phyloP scores from a whole-genome alignment of 1,140 invertebrate species.

The Bombus soroeensis region DNA sequence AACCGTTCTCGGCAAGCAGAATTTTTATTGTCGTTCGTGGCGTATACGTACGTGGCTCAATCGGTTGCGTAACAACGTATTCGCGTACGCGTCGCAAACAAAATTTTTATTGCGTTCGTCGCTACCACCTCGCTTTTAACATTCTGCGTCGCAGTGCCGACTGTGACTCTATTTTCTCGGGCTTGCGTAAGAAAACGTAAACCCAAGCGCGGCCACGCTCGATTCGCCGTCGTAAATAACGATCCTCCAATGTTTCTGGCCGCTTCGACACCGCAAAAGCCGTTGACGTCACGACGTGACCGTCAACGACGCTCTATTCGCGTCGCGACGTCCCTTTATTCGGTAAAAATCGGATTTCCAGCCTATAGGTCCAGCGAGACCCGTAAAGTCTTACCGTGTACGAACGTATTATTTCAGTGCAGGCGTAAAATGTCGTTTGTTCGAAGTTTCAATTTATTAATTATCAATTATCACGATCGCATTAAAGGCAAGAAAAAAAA shows the following conservation, averaged over 20 bases:
- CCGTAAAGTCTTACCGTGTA: no score
- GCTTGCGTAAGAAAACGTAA: slow-evolving; percentile 27
- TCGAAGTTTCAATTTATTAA: background rate
- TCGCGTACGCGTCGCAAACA: slow-evolving; percentile 22
- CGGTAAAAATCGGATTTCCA: no score
- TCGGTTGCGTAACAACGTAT: slow-evolving; percentile 23
- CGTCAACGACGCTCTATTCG: background rate
- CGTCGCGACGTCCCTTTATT: background rate
- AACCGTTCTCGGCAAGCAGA: background rate
- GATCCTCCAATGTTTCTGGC: background rate
- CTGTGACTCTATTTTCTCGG: slow-evolving; percentile 15
- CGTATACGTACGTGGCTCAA: background rate
- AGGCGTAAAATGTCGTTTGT: no score
- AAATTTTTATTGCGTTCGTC: slow-evolving; percentile 28
- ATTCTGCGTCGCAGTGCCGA: background rate
- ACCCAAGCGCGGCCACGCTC: background rate
- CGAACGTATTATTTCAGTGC: no score
- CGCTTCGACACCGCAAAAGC: slow-evolving; percentile 14
- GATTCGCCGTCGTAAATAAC: background rate
- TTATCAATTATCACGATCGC: no score
- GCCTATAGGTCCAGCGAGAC: no score
- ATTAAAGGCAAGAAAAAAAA: no score
- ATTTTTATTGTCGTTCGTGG: slow-evolving; percentile 12
- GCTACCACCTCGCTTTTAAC: background rate
- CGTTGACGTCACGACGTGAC: background rate